Percentiles rank a stretch among this genome's conserved stretches.
Evolutionary conservation across 2,113 vertebrate species (phyloP).

Genomic region (Spilogale gracilis): DNA sequence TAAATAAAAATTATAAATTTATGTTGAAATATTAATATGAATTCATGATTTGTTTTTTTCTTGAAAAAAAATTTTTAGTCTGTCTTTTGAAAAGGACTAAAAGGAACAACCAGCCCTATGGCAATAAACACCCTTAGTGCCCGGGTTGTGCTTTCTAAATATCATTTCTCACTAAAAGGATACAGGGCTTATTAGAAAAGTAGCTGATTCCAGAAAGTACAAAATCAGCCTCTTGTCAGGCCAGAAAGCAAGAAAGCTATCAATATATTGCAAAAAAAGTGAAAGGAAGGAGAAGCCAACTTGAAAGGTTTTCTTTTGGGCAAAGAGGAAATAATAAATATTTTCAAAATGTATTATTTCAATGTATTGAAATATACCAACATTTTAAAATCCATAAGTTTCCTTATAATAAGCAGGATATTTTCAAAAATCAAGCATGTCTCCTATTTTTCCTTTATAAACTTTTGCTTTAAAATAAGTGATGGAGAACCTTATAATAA

Average conservation of each 20-base stretch:
- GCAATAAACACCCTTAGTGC: neutral
- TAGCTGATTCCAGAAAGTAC: neutral
- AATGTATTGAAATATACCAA: neutral
- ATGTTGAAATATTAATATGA: neutral
- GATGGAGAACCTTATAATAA: neutral
- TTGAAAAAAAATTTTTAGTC: neutral
- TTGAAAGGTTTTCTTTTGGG: neutral
- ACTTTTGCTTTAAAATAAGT: neutral
- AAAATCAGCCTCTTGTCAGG: neutral
- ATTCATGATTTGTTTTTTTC: neutral
- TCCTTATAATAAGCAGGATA: neutral
- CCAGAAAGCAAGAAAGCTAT: neutral
- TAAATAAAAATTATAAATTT: slow-evolving; percentile 18
- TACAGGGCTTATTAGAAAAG: neutral
- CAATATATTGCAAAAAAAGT: neutral
- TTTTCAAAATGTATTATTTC: neutral
- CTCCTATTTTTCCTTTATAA: neutral
- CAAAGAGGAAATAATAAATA: neutral
- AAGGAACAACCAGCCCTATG: neutral
- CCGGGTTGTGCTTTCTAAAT: slow-evolving; percentile 27
- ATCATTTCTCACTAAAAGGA: slow-evolving; percentile 5
- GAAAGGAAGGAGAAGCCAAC: neutral
- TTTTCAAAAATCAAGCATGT: neutral
- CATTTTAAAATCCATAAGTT: neutral
- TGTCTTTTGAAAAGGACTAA: neutral